Evolutionary conservation across 2,797 vertebrate species (phyloP).

Genomic region (Vireo griseus): DNA sequence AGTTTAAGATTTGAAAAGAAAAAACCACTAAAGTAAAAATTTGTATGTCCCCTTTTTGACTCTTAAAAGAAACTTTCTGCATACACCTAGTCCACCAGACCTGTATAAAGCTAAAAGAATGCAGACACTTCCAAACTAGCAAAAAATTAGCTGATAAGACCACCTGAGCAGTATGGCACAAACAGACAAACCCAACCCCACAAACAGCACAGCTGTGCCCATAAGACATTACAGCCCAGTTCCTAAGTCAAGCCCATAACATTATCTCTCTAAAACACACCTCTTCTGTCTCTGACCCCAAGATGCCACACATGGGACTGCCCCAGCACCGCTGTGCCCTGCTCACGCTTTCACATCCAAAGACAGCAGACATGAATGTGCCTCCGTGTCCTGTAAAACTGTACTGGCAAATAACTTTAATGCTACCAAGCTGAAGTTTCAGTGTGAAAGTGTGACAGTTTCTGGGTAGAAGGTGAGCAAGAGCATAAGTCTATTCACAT

Average conservation of each 20-base stretch:
- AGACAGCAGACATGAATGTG: background rate
- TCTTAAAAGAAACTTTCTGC: background rate
- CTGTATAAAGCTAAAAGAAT: background rate
- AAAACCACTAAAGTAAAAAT: background rate
- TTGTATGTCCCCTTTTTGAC: background rate
- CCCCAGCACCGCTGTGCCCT: accelerated
- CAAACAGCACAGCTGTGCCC: background rate
- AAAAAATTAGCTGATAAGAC: background rate
- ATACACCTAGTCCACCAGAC: background rate
- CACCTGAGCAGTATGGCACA: accelerated
- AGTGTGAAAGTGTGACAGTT: background rate
- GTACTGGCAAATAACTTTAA: background rate
- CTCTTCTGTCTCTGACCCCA: background rate
- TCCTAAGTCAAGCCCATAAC: background rate
- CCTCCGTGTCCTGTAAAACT: accelerated
- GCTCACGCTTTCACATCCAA: accelerated
- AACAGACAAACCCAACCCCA: background rate
- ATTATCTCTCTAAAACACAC: accelerated
- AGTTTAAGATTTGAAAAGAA: background rate
- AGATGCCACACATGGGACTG: accelerated
- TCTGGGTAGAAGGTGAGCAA: background rate
- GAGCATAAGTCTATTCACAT: accelerated
- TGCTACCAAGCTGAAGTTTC: background rate
- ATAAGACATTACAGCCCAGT: background rate
- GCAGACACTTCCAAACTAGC: background rate